Evolutionary conservation across 2,888 invertebrate genomes (phyloP), one percentile per base, ranked within the genome.

Genomic region (Ganaspis brasiliensis): DNA sequence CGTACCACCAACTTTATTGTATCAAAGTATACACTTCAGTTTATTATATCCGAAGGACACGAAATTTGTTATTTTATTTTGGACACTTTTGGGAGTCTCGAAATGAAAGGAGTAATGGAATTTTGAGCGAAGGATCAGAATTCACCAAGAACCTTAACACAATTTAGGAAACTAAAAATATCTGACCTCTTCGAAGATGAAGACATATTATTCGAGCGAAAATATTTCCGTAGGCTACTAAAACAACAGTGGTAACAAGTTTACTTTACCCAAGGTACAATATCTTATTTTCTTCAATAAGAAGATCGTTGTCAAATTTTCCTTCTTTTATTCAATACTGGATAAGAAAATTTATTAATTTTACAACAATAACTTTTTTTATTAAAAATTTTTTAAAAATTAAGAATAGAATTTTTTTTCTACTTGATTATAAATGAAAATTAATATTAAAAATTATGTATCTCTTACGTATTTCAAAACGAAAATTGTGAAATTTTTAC

Each of bases 161-260:
- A 19, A 52, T 52, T 52, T 52, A 16, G 19, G 16, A 2, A 19
- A 19, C 16, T 52, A 52, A 52, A 52, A 52, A 52, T 52, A 52
- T 52, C 52, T 52, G 52, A 52, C 52, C 52, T 52, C 19, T 52
- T 52, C 19, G 16, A 19, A 52, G 16, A 52, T 52, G 19, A 52
- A 52, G 52, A 52, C 52, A 19, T 52, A 19, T 52, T 19, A 52
- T 52, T 52, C 52, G 16, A 19, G 52, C 9, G 9, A 52, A 52
- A 52, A 52, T 52, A 52, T 52, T 52, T 52, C 16, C 9, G 16
- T 19, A 16, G 52, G 52, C 40, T 19, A 19, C 16, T 8, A 52
- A 19, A 52, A 52, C 19, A 52, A 52, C 52, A 19, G 52, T 8
- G 9, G 19, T 52, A 16, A 52, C 57, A 24, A 26, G n/a, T 26